phyloP scores from a whole-genome alignment of 2,888 invertebrate genomes.

The Rosalia funebris region DNA sequence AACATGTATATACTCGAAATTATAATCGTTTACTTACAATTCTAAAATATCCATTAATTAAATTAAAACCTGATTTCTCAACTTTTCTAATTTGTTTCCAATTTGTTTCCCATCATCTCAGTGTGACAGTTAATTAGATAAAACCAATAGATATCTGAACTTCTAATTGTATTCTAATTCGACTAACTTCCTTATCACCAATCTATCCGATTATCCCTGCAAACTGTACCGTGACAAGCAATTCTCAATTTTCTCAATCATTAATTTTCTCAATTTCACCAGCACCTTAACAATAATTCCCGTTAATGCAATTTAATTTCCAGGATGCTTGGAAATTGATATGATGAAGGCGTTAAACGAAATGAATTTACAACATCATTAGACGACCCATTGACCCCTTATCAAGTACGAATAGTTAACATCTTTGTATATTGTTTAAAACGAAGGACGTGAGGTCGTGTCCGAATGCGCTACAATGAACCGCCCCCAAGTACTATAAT shows the following conservation, averaged over 20 bases:
- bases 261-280: slow-evolving; percentile 8
- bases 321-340: slow-evolving; percentile 18
- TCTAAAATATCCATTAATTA: no score
- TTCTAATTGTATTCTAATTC: no score
- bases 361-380: slow-evolving; percentile 26
- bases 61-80: no score
- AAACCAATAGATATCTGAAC: no score
- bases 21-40: no score
- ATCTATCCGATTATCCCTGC: no score
- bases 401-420: slow-evolving; percentile 24
- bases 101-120: no score
- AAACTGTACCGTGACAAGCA: no score
- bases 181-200: no score
- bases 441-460: slow-evolving; percentile 6
- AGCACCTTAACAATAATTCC: slow-evolving; percentile 1
- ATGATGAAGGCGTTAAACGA: background rate
- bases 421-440: slow-evolving; percentile 20
- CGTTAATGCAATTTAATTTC: slow-evolving; percentile 18
- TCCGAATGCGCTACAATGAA: slow-evolving; percentile 17
- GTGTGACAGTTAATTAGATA: no score
- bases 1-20: no score
- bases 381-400: slow-evolving; percentile 17
- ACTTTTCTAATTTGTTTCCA: no score
- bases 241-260: slow-evolving; percentile 1
- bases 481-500: background rate